Base-by-base conservation (phyloP, 1,140 invertebrate species). In the Leptinotarsa lineolata region DNA sequence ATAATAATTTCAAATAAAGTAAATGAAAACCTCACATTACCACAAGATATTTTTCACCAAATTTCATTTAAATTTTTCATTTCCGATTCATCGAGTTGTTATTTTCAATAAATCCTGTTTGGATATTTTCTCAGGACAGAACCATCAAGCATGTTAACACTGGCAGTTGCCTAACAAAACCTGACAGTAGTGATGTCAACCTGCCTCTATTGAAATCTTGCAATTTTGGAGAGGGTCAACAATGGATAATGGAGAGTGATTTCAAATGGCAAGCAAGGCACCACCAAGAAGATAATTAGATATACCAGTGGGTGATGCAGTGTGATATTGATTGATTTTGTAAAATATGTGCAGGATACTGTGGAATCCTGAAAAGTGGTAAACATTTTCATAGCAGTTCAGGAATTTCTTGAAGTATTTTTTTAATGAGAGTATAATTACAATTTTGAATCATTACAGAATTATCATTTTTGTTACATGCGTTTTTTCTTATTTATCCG, bases 231-330 rank as follows among this genome's bases (percentile, higher is more conserved):
- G 82, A 86, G 44, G 91, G 92, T 15, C 97, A 99, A 85, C 92
- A 96, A 83, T 99, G 97, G 97, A 90, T 94, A 65, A 98, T 98
- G 96, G 92, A 95, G 83, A 93, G 92, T 74, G 96, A 97, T 85
- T 97, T 97, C 84, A 94, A 95, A 85, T 97, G 95, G 95, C 95
- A 97, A 87, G 94, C 94, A 44, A 83, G 71, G 22, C 77, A 78
- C 64, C 76, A 77, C 18, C 73, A 76, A 24, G 75, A 78, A 21
- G 68, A 76, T 13, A 76, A 73, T 72, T 78, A 78, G 74, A 61
- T 4, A 54, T 54, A 18, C 48, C 48, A 54, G 15, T 18, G 48
- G n/a, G 15, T 18, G 48, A n/a, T 15, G 48, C 48, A 54, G n/a
- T 54, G 48, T 54, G 48, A 54, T 54, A 54, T 54, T 54, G 4